Conservation (phyloP, 1,140 invertebrate genomes). For the Drosophila burlai region DNA sequence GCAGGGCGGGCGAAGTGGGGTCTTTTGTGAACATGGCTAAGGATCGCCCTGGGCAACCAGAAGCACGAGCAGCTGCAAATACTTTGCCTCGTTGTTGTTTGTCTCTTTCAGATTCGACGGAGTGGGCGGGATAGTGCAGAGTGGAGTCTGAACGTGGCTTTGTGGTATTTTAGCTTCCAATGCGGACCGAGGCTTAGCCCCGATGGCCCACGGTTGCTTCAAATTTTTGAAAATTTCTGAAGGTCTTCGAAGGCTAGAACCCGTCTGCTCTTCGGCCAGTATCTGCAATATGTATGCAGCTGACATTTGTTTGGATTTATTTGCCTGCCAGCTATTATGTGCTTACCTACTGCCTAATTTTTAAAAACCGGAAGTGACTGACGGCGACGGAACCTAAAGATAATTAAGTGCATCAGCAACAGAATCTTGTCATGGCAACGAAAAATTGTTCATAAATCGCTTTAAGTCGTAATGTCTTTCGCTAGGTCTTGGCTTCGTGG, state of each 20-base stretch:
- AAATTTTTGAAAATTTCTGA: constrained; percentile 3
- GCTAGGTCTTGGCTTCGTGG: constrained; percentile 14
- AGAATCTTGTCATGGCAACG: constrained; percentile 53
- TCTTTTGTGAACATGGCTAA: constrained; percentile 63
- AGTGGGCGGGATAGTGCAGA: constrained; percentile 9
- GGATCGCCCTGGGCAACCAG: constrained; percentile 75
- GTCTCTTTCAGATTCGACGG: constrained; percentile 43
- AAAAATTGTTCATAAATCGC: constrained; percentile 71
- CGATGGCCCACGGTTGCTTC: not conserved
- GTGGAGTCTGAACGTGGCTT: constrained; percentile 10
- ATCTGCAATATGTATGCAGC: constrained; percentile 53
- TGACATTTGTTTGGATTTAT: constrained; percentile 79
- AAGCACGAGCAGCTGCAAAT: constrained; percentile 68
- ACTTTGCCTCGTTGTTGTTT: constrained; percentile 63
- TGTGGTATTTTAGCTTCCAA: constrained; percentile 7
- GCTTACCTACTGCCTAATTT: constrained; percentile 56
- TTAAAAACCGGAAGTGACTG: constrained; percentile 17
- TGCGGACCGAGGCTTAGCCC: not conserved
- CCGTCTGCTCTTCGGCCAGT: not conserved
- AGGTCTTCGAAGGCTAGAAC: not conserved
- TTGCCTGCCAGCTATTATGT: constrained; percentile 36
- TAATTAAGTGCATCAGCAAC: constrained; percentile 48
- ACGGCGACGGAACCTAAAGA: constrained; percentile 2
- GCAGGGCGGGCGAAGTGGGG: constrained; percentile 2
- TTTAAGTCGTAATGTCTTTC: constrained; percentile 53